phyloP scores from a whole-genome alignment of 2,113 vertebrate genomes.

The Bujurquina vittata region DNA sequence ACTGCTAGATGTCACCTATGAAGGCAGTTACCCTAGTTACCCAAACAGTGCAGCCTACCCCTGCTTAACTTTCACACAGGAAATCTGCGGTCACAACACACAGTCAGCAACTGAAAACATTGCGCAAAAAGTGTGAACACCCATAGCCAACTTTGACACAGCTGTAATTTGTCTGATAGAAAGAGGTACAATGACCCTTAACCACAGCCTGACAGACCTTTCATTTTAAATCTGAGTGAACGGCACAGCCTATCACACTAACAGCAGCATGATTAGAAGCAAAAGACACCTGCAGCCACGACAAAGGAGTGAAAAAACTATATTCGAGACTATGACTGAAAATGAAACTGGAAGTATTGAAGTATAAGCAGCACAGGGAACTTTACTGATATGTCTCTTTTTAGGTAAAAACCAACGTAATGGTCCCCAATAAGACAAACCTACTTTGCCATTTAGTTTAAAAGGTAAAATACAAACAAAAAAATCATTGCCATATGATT shows the following conservation, averaged over 20 bases:
- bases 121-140: conserved; percentile 39
- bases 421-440: neutral
- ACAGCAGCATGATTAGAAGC: neutral
- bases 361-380: neutral
- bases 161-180: conserved; percentile 30
- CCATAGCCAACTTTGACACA: conserved; percentile 39
- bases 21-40: neutral
- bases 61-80: conserved; percentile 55
- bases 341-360: neutral
- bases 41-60: conserved; percentile 3
- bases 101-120: conserved; percentile 19
- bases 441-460: neutral
- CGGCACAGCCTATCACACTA: neutral
- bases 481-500: neutral
- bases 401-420: neutral
- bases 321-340: neutral
- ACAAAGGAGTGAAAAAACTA: neutral
- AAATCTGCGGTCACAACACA: conserved; percentile 44
- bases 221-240: conserved; percentile 6
- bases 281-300: neutral
- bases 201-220: conserved; percentile 40
- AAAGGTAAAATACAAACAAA: neutral
- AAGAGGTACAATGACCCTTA: conserved; percentile 24
- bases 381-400: neutral
- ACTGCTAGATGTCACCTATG: neutral